phyloP scores from a whole-genome alignment of 2,888 invertebrate species.

The Tachina fera region DNA sequence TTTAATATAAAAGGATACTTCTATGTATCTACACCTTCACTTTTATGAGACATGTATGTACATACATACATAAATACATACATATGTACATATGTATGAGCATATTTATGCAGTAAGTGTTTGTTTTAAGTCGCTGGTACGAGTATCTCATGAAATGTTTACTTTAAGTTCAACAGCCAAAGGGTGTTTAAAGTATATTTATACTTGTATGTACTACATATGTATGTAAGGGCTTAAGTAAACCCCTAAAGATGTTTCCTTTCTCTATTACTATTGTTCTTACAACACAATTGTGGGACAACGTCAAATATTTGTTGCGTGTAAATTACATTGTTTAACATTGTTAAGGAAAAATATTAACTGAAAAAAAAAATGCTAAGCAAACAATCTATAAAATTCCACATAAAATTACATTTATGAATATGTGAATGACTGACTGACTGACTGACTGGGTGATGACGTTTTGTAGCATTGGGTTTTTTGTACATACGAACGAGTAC shows the following conservation, averaged over 20 bases:
- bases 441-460: not conserved
- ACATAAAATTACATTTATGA: conserved; percentile 47
- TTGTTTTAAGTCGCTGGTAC: conserved; percentile 3
- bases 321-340: conserved; percentile 54
- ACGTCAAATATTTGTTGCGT: conserved; percentile 27
- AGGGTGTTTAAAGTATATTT: conserved; percentile 42
- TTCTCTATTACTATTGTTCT: conserved; percentile 17
- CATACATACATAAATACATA: not conserved
- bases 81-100: not conserved
- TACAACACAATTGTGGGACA: conserved; percentile 1
- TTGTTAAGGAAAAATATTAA: conserved; percentile 35
- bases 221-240: not conserved
- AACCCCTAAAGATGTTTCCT: conserved; percentile 50
- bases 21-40: not conserved
- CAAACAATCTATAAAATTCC: conserved; percentile 69
- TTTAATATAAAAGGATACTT: conserved; percentile 11
- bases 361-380: conserved; percentile 62
- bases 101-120: not conserved
- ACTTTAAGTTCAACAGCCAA: conserved; percentile 53
- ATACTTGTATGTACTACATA: not conserved
- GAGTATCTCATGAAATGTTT: conserved; percentile 7
- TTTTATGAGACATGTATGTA: not conserved
- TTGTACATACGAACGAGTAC: too few species aligned
- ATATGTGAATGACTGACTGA: conserved; percentile 29
- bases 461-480: not conserved